Percentiles rank a stretch among this genome's conserved stretches.
Evolutionary conservation across 2,888 invertebrate genomes (phyloP).

Genomic region (Ochropleura leucogaster): DNA sequence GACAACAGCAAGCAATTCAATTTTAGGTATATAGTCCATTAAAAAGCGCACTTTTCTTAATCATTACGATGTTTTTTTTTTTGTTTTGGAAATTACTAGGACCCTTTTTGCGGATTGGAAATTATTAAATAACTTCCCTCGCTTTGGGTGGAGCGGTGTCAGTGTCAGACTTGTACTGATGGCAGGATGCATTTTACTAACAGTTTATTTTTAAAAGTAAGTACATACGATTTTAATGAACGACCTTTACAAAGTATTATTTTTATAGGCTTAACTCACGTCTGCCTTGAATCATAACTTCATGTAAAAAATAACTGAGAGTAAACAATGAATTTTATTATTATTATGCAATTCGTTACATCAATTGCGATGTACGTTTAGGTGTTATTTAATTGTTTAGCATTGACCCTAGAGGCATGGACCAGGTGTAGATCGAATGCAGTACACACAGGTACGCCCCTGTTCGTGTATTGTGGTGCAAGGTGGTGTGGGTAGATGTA

Average conservation of each 20-base stretch:
- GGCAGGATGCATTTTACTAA: slow-evolving; percentile 11
- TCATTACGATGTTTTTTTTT: too few species aligned
- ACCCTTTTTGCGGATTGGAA: too few species aligned
- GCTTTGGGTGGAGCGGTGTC: too few species aligned
- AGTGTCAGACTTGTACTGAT: too few species aligned
- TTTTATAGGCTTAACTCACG: slow-evolving; percentile 34
- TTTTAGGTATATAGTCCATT: neutral
- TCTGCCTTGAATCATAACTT: slow-evolving; percentile 42
- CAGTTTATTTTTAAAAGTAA: slow-evolving; percentile 14
- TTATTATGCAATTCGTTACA: slow-evolving; percentile 62
- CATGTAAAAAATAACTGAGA: slow-evolving; percentile 30
- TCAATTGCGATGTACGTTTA: slow-evolving; percentile 55
- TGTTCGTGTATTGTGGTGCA: slow-evolving; percentile 39
- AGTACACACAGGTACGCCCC: slow-evolving; percentile 51
- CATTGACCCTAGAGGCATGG: slow-evolving; percentile 61
- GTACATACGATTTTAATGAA: neutral
- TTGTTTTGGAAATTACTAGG: too few species aligned
- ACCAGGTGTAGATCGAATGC: slow-evolving; percentile 36
- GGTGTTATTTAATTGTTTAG: slow-evolving; percentile 57
- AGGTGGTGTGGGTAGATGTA: slow-evolving; percentile 57
- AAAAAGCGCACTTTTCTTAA: neutral
- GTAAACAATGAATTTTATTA: slow-evolving; percentile 46
- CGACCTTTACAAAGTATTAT: slow-evolving; percentile 40
- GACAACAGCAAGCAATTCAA: neutral
- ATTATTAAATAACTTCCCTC: too few species aligned